Evolutionary conservation across 2,888 invertebrate genomes (phyloP), one percentile per base, ranked within the genome.

Genomic region (Malthinus flaveolus): DNA sequence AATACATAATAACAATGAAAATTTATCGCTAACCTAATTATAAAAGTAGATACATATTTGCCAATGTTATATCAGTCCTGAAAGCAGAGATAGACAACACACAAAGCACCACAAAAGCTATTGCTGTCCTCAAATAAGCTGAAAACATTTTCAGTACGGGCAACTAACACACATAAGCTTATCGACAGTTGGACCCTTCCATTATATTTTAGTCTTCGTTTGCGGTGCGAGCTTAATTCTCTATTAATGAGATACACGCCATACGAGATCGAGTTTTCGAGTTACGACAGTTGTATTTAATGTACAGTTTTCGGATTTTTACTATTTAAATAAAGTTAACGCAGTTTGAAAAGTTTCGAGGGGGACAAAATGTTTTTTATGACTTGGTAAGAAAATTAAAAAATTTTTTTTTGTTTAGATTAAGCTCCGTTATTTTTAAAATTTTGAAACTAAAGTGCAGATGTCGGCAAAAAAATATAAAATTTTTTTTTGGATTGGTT

Each of bases 141-240:
- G 55, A 54, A 42, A 49, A 44, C 49, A 45, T 10, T 58, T 58
- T 58, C 58, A 49, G 44, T 55, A 48, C 53, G 47, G 45, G 49
- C 46, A 53, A 39, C 49, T 39, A 53, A 39, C 49, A 48, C 47
- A 39, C 36, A 57, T 42, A 54, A 54, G 54, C 66, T 65, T 64
- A 61, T 62, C 59, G 58, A 58, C 64, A 66, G 66, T 70, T 71
- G 72, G 73, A 73, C 70, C 73, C 69, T 71, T 73, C 73, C 72
- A 70, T 71, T 73, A 72, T 72, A 72, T 73, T 73, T 69, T 72
- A 68, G 72, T 70, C 69, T 68, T 65, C 65, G 70, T 68, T 67
- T 57, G 65, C 64, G 64, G 62, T 63, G 68, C 67, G 67, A 64
- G 70, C 70, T 69, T 70, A 69, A 66, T 68, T 68, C 64, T 67